phyloP scores from a whole-genome alignment of 2,113 vertebrate genomes.

The Falcunculus frontatus region DNA sequence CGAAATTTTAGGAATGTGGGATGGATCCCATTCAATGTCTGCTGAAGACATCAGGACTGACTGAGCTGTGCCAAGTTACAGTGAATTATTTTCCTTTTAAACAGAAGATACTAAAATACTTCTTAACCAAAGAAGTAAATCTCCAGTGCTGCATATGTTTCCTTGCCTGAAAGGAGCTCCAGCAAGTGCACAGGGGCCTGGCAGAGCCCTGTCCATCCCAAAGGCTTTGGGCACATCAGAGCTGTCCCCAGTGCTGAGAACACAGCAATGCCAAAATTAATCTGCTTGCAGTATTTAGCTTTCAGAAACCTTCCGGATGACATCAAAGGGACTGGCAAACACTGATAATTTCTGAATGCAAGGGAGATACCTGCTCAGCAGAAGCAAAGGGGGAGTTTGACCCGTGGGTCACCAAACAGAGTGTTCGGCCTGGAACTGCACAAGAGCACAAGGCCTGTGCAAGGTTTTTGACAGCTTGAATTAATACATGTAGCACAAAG shows the following conservation, averaged over 20 bases:
- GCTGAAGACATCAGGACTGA: not conserved
- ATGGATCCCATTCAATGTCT: not conserved
- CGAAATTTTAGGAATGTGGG: not conserved
- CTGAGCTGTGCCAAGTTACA: not conserved
- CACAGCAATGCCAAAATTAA: not conserved
- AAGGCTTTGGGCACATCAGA: not conserved
- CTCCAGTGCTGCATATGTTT: not conserved
- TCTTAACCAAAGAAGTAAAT: not conserved
- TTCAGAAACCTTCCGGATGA: not conserved
- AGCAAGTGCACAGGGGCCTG: not conserved
- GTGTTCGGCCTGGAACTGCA: not conserved
- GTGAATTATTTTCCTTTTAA: not conserved
- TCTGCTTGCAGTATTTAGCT: not conserved
- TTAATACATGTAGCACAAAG: not conserved
- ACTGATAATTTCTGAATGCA: not conserved
- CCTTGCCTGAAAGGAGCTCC: not conserved
- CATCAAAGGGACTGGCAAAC: not conserved
- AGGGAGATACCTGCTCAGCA: not conserved
- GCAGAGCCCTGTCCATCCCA: not conserved
- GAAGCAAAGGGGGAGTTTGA: not conserved
- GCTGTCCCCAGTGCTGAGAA: not conserved
- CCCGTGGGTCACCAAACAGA: not conserved
- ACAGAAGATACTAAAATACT: not conserved
- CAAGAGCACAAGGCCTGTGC: not conserved
- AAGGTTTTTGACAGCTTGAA: not conserved